Percentiles rank a stretch among this genome's conserved stretches.
phyloP scores from a whole-genome alignment of 2,113 vertebrate species.

The Potamarius usumacintae region DNA sequence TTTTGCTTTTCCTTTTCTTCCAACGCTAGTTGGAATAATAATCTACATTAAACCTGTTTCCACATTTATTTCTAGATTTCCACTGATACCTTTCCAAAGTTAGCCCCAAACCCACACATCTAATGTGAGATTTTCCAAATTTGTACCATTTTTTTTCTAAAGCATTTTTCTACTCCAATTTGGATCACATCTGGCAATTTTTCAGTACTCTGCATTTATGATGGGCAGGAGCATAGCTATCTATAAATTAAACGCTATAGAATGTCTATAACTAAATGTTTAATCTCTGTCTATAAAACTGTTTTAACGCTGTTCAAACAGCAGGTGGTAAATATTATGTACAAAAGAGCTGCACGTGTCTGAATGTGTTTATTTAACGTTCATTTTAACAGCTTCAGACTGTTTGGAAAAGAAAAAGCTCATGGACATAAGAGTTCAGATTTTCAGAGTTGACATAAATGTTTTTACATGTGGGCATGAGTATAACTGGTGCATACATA shows the following conservation, averaged over 20 bases:
- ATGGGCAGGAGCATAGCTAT: neutral
- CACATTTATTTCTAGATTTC: neutral
- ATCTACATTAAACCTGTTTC: neutral
- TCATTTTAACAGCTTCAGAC: conserved; percentile 31
- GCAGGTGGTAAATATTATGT: conserved; percentile 39
- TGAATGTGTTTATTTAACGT: conserved; percentile 13
- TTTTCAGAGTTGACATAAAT: neutral
- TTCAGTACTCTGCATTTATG: neutral
- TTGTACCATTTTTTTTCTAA: neutral
- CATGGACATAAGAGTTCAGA: neutral
- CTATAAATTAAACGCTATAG: conserved; percentile 12
- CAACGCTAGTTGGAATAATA: neutral
- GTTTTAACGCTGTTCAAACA: neutral
- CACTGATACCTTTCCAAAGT: neutral
- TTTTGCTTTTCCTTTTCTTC: neutral
- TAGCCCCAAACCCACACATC: neutral
- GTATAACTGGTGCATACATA: neutral
- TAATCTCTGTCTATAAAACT: neutral
- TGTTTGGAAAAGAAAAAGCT: conserved; percentile 22
- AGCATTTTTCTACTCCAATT: neutral
- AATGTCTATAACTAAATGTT: neutral
- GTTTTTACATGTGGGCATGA: conserved; percentile 8
- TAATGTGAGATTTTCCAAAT: neutral
- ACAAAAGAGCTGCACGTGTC: neutral
- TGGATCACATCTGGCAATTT: neutral